phyloP scores from a whole-genome alignment of 2,888 invertebrate genomes.

The Xylocampa areola region DNA sequence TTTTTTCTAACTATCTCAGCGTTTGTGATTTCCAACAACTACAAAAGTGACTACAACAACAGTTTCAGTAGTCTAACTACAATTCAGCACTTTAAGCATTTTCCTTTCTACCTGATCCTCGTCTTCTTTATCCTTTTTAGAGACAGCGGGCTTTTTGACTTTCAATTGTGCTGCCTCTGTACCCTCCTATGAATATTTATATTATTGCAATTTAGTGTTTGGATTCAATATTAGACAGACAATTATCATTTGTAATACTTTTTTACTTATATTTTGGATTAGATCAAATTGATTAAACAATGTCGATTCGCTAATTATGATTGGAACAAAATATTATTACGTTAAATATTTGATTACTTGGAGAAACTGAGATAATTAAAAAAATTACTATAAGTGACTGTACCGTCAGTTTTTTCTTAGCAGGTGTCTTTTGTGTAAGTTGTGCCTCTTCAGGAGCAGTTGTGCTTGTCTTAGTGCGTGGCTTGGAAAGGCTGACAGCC shows the following conservation, averaged over 20 bases:
- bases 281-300: not conserved
- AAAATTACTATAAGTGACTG: conserved; percentile 57
- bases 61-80: conserved; percentile 58
- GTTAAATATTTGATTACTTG: not conserved
- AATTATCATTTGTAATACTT: not conserved
- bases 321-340: not conserved
- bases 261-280: not conserved
- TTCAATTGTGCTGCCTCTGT: conserved; percentile 85
- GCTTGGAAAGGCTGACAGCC: conserved; percentile 85
- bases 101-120: conserved; percentile 79
- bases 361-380: conserved; percentile 78
- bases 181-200: conserved; percentile 78
- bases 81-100: conserved; percentile 51
- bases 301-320: not conserved
- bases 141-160: conserved; percentile 85
- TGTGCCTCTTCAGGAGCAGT: conserved; percentile 87
- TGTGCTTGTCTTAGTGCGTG: conserved; percentile 86
- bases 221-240: not conserved
- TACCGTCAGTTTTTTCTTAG: conserved; percentile 88
- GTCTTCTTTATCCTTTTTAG: conserved; percentile 77
- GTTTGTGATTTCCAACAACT: conserved; percentile 38
- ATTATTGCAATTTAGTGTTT: conserved; percentile 40
- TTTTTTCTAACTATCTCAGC: conserved; percentile 80
- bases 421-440: conserved; percentile 87
- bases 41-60: conserved; percentile 53